These are phyloP conservation scores for Yponomeuta evonymella DNA, from an alignment of 2,888 invertebrate genomes.

Conservation along the genomic window DNA sequence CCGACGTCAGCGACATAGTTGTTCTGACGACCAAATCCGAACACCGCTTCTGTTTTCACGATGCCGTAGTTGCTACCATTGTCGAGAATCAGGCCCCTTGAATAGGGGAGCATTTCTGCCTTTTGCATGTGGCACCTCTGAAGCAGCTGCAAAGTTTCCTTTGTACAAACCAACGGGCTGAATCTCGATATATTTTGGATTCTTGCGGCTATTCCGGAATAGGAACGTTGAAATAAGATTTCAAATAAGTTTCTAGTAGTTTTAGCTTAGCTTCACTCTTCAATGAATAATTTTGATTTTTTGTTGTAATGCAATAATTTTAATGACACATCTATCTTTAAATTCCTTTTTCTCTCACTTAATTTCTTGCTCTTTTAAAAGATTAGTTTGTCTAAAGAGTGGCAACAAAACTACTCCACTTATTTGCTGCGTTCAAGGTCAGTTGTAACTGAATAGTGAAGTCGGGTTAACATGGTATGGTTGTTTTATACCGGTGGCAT, in stretches of 20 bases:
- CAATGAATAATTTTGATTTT: too few species aligned
- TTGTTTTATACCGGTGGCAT: slow-evolving; percentile 9
- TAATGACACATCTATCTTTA: too few species aligned
- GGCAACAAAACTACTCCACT: not conserved
- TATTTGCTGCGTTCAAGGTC: slow-evolving; percentile 2
- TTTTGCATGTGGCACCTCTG: not conserved
- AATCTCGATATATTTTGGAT: not conserved
- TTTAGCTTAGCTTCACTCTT: too few species aligned
- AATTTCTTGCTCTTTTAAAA: too few species aligned
- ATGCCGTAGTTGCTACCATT: slow-evolving; percentile 52
- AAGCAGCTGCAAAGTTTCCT: not conserved
- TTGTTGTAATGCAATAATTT: too few species aligned
- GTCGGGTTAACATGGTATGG: not conserved
- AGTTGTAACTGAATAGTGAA: not conserved
- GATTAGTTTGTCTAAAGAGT: too few species aligned
- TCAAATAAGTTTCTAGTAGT: too few species aligned
- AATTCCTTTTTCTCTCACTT: too few species aligned
- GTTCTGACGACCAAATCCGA: slow-evolving; percentile 42
- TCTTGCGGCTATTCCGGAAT: too few species aligned
- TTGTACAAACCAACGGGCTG: not conserved
- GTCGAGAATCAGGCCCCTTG: slow-evolving; percentile 46
- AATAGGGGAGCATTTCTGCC: slow-evolving; percentile 45
- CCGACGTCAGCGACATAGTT: slow-evolving; percentile 36
- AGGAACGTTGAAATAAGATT: too few species aligned
- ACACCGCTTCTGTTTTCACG: slow-evolving; percentile 53